Conservation (phyloP, 2,797 vertebrate species). For the Semotilus atromaculatus region DNA sequence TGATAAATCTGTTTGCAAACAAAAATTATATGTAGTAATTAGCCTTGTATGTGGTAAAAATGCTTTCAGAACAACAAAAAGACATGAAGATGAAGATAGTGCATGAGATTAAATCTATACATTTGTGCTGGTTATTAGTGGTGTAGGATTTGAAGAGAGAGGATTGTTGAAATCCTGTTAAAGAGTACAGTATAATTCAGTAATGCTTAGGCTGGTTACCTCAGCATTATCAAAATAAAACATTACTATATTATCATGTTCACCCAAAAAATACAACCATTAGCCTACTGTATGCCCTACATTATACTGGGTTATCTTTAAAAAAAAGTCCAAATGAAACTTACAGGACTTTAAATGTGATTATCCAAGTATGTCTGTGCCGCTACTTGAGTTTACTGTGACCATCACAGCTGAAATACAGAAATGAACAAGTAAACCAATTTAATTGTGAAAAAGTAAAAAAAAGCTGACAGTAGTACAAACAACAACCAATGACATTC, state of each 20-base stretch:
- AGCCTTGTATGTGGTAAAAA: neutral
- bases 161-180: slow-evolving; percentile 49
- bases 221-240: neutral
- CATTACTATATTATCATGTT: neutral
- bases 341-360: neutral
- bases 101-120: neutral
- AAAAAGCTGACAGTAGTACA: neutral
- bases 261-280: neutral
- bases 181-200: slow-evolving; percentile 25
- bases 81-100: neutral
- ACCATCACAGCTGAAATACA: neutral
- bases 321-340: neutral
- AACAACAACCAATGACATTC: neutral
- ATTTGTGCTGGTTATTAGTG: slow-evolving; percentile 9
- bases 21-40: neutral
- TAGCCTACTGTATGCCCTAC: too few species aligned
- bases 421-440: neutral
- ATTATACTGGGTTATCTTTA: neutral
- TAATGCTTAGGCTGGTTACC: neutral
- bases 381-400: neutral
- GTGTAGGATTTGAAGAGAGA: slow-evolving; percentile 6
- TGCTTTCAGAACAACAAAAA: neutral
- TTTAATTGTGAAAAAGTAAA: neutral
- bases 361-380: neutral
- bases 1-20: neutral